These are phyloP conservation scores for Picathartes gymnocephalus DNA, from an alignment of 2,113 vertebrate genomes.

Conservation along the genomic window DNA sequence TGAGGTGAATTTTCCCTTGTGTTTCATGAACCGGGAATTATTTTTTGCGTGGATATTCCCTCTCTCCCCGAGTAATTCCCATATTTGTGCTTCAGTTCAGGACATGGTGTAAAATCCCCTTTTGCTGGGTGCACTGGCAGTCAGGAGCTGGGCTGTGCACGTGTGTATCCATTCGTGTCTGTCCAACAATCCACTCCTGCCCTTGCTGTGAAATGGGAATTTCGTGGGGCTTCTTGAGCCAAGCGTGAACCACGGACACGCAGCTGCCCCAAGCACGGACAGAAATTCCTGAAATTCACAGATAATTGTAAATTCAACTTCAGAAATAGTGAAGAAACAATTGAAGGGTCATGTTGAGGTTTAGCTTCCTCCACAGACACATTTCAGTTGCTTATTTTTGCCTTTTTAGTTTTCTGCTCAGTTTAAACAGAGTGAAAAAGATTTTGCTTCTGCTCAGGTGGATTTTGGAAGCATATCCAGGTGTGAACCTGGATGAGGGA, in stretches of 20 bases:
- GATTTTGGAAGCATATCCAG: background rate
- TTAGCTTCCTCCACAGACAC: background rate
- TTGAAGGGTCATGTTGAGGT: background rate
- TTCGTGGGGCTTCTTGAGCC: background rate
- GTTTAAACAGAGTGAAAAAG: background rate
- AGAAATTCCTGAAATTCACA: background rate
- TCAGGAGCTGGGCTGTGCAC: background rate
- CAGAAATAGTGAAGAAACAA: background rate
- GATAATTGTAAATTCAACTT: background rate
- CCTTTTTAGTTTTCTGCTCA: background rate
- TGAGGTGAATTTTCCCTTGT: background rate
- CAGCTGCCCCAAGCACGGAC: background rate
- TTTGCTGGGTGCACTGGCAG: rapidly evolving
- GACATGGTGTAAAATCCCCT: background rate
- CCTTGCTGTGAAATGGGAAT: background rate
- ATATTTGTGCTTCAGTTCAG: background rate
- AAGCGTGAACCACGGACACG: rapidly evolving
- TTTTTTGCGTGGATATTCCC: rapidly evolving
- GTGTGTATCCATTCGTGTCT: background rate
- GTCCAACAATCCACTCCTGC: background rate
- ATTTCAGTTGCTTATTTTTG: background rate
- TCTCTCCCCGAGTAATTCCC: background rate
- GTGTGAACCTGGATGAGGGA: background rate
- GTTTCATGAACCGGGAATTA: background rate
- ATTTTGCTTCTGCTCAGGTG: background rate